Evolutionary conservation across 2,888 invertebrate genomes (phyloP).

Genomic region (Auanema freiburgensis): DNA sequence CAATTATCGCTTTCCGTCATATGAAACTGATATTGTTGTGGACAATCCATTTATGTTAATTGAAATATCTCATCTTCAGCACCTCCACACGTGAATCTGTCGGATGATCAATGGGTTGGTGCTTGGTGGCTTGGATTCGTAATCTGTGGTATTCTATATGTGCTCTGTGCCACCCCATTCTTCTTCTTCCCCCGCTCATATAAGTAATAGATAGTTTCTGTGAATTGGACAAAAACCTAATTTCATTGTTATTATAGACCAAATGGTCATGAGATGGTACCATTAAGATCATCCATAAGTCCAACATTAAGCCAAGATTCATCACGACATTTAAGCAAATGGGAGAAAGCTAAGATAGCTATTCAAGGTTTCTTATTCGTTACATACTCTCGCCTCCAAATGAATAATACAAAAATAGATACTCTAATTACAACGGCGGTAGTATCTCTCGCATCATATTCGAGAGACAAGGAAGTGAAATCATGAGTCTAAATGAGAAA

Average conservation of each 20-base stretch:
- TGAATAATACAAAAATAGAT: too few relatives aligned
- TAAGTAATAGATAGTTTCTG: conserved; percentile 16
- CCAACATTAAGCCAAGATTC: too few relatives aligned
- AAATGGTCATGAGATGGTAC: too few relatives aligned
- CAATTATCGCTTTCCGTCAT: too few relatives aligned
- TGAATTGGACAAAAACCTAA: neutral
- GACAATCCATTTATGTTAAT: neutral
- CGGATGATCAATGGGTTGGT: conserved; percentile 77
- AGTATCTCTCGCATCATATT: neutral
- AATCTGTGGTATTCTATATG: conserved; percentile 70
- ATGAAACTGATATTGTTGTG: neutral
- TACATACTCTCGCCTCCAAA: too few relatives aligned
- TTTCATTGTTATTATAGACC: neutral
- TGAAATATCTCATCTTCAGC: conserved; percentile 24
- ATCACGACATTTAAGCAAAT: too few relatives aligned
- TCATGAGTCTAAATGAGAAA: conserved; percentile 2
- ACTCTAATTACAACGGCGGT: neutral
- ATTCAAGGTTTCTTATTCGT: too few relatives aligned
- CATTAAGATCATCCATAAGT: too few relatives aligned
- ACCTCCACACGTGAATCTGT: conserved; percentile 71
- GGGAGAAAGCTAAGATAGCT: too few relatives aligned
- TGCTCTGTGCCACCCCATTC: conserved; percentile 72
- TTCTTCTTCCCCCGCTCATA: conserved; percentile 72
- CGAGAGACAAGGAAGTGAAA: conserved; percentile 15
- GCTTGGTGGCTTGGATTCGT: conserved; percentile 78